Conservation (phyloP, 2,113 vertebrate species). For the Alethe castanea region DNA sequence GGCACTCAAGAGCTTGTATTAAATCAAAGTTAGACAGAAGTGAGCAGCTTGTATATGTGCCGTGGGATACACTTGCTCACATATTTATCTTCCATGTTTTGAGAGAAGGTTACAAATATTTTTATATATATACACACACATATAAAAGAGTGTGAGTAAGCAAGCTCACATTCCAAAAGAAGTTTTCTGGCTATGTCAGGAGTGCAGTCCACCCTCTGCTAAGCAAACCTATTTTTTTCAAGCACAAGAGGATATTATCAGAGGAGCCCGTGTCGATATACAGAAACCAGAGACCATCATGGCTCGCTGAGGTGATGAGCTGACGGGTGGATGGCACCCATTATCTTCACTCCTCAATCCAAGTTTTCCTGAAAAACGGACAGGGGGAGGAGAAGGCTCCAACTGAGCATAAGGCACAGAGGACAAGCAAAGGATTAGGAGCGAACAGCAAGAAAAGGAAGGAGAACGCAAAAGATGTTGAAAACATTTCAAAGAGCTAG, state of each 20-base stretch:
- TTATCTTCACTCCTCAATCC: conserved; percentile 69
- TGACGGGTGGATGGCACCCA: conserved; percentile 74
- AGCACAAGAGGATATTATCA: conserved; percentile 66
- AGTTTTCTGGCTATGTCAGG: conserved; percentile 51
- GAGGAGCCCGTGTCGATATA: conserved; percentile 65
- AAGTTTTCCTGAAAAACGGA: conserved; percentile 69
- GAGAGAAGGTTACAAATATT: conserved; percentile 52
- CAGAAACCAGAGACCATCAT: conserved; percentile 68
- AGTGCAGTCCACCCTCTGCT: conserved; percentile 20
- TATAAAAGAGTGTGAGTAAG: background rate
- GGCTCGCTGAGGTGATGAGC: conserved; percentile 72
- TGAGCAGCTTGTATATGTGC: background rate
- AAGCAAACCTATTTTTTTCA: conserved; percentile 53
- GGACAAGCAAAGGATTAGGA: conserved; percentile 17
- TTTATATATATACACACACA: conserved; percentile 37
- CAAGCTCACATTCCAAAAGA: conserved; percentile 42
- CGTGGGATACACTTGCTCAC: conserved; percentile 20
- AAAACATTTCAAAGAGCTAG: background rate
- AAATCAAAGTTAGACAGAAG: conserved; percentile 40
- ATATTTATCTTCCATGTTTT: conserved; percentile 33
- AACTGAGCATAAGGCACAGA: background rate
- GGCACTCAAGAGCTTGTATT: conserved; percentile 34
- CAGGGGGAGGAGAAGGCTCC: conserved; percentile 33
- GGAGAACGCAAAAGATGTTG: background rate
- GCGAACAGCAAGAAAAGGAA: background rate